Evolutionary conservation across 1,140 invertebrate species (phyloP).

Genomic region (Drosophila seguyi): DNA sequence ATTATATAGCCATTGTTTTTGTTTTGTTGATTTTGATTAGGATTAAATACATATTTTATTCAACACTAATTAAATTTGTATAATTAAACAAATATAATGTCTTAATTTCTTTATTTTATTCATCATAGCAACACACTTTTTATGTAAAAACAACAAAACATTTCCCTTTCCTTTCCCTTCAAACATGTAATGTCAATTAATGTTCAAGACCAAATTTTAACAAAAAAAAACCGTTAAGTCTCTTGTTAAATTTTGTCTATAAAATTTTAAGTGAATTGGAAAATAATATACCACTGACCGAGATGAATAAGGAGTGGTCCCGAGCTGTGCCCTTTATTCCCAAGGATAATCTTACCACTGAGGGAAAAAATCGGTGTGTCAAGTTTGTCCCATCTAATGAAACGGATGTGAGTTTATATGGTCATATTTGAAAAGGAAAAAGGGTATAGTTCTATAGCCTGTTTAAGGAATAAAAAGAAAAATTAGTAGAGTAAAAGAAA

Average conservation of each 20-base stretch:
- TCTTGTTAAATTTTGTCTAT: not conserved
- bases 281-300: not conserved
- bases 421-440: not conserved
- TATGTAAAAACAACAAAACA: no score
- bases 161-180: slow-evolving; percentile 2
- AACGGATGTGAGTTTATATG: slow-evolving; percentile 42
- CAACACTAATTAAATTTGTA: no score
- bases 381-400: slow-evolving; percentile 48
- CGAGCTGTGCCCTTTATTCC: slow-evolving; percentile 29
- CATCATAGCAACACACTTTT: no score
- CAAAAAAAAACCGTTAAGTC: not conserved
- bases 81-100: no score
- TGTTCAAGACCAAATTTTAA: not conserved
- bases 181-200: not conserved
- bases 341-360: slow-evolving; percentile 55
- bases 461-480: not conserved
- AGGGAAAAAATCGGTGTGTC: slow-evolving; percentile 27
- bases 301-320: slow-evolving; percentile 53
- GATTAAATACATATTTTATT: no score
- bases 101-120: no score
- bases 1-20: not conserved
- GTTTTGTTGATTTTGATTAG: no score
- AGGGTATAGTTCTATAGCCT: not conserved
- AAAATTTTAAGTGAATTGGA: slow-evolving; percentile 3
- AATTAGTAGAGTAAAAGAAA: not conserved